phyloP scores from a whole-genome alignment of 2,113 vertebrate species.

The Motacilla alba region DNA sequence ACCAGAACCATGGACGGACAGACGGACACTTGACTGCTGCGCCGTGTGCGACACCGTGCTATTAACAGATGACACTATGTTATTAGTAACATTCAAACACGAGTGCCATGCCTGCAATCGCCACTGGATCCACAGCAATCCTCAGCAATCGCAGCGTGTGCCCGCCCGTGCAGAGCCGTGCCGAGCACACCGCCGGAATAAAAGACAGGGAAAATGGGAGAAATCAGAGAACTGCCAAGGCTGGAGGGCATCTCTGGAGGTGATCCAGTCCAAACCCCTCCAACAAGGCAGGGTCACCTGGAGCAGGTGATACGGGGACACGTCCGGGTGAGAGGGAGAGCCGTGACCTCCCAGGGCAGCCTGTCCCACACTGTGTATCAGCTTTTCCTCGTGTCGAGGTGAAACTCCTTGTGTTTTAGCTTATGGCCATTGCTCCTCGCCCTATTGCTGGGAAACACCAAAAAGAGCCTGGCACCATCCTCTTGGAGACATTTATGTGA shows the following conservation, averaged over 20 bases:
- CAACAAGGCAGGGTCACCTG: not conserved
- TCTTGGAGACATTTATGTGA: not conserved
- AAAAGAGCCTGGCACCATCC: not conserved
- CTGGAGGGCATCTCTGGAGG: not conserved
- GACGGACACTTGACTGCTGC: not conserved
- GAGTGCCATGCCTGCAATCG: not conserved
- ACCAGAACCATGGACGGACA: not conserved
- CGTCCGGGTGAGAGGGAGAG: not conserved
- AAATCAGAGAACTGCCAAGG: not conserved
- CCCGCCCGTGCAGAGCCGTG: not conserved
- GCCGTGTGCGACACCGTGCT: not conserved
- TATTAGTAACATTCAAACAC: not conserved
- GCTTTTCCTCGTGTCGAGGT: too few species aligned
- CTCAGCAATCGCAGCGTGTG: not conserved
- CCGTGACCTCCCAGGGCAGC: not conserved
- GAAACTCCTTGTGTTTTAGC: not conserved
- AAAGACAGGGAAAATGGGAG: not conserved
- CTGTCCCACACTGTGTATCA: fast-evolving
- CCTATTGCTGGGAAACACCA: not conserved
- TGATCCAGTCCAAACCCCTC: too few species aligned
- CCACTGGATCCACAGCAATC: not conserved
- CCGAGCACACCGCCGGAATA: not conserved
- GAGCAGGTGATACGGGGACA: not conserved
- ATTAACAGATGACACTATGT: not conserved
- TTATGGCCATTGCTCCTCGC: not conserved